Conservation (phyloP, 2,888 invertebrate species). For the Myopa tessellatipennis region DNA sequence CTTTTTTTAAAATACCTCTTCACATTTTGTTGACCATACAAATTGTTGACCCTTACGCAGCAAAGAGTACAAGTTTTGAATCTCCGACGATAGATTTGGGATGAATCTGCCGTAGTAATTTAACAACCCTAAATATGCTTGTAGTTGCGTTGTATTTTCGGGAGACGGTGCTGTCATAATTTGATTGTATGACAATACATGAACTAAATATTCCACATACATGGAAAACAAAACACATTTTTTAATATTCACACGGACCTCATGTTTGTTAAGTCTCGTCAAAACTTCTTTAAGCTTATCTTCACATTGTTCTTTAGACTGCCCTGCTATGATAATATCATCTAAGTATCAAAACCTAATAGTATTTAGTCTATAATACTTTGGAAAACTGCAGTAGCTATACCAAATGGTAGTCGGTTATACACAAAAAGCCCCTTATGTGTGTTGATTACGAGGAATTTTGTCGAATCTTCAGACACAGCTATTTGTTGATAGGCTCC, state of each 20-base stretch:
- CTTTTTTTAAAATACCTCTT: not conserved
- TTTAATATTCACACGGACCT: constrained; percentile 42
- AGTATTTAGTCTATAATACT: constrained; percentile 45
- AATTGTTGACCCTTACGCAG: constrained; percentile 10
- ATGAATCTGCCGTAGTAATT: constrained; percentile 35
- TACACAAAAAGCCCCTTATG: constrained; percentile 43
- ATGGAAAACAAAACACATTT: constrained; percentile 45
- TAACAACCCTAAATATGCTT: not conserved
- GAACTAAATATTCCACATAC: constrained; percentile 12
- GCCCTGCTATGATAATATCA: constrained; percentile 43
- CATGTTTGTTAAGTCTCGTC: constrained; percentile 32
- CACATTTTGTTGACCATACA: not conserved
- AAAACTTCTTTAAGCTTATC: constrained; percentile 24
- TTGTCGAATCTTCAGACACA: constrained; percentile 5
- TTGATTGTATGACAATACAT: too few species aligned
- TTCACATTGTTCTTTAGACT: constrained; percentile 34
- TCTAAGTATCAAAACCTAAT: constrained; percentile 42
- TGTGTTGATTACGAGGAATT: constrained; percentile 53
- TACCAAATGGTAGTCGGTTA: constrained; percentile 44
- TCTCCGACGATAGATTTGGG: constrained; percentile 22
- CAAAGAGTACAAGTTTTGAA: constrained; percentile 10
- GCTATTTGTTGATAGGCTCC: too few species aligned
- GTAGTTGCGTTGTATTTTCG: too few species aligned
- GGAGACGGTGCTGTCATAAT: too few species aligned
- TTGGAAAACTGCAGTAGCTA: constrained; percentile 43